Evolutionary conservation across 2,888 invertebrate species (phyloP).

Genomic region (Cyaniris semiargus): DNA sequence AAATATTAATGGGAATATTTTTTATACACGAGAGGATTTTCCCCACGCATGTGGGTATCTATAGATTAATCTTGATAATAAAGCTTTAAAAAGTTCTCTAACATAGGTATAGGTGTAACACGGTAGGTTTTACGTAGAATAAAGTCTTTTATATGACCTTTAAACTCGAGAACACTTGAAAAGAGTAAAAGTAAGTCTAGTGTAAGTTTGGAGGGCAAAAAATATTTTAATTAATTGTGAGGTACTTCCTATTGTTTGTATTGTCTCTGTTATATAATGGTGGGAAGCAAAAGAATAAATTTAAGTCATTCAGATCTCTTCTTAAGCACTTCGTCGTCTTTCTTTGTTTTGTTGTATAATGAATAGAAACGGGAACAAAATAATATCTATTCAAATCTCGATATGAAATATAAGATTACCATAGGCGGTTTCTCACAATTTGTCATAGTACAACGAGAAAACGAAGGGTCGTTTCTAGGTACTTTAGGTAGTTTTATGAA

Average conservation of each 20-base stretch:
- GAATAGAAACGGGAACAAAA: slow-evolving; percentile 28
- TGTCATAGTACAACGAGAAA: neutral
- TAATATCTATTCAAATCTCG: slow-evolving; percentile 29
- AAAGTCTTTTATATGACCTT: neutral
- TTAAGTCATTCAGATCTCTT: slow-evolving; percentile 30
- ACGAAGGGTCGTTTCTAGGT: neutral
- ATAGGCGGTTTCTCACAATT: neutral
- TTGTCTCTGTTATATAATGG: slow-evolving; percentile 28
- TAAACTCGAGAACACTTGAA: neutral
- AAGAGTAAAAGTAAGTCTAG: slow-evolving; percentile 8
- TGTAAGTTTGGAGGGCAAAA: slow-evolving; percentile 9
- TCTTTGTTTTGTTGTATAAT: slow-evolving; percentile 25
- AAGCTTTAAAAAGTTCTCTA: neutral
- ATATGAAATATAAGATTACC: slow-evolving; percentile 30
- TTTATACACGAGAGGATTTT: neutral
- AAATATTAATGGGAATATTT: slow-evolving; percentile 12
- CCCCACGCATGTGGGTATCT: neutral
- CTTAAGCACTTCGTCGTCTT: slow-evolving; percentile 33
- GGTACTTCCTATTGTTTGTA: slow-evolving; percentile 23
- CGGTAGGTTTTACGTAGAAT: neutral
- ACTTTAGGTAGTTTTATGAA: neutral
- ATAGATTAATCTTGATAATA: neutral
- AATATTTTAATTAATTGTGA: slow-evolving; percentile 31
- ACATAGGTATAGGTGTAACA: neutral
- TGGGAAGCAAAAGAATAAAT: slow-evolving; percentile 32